phyloP scores from a whole-genome alignment of 2,113 vertebrate genomes.

The Gambusia holbrooki region DNA sequence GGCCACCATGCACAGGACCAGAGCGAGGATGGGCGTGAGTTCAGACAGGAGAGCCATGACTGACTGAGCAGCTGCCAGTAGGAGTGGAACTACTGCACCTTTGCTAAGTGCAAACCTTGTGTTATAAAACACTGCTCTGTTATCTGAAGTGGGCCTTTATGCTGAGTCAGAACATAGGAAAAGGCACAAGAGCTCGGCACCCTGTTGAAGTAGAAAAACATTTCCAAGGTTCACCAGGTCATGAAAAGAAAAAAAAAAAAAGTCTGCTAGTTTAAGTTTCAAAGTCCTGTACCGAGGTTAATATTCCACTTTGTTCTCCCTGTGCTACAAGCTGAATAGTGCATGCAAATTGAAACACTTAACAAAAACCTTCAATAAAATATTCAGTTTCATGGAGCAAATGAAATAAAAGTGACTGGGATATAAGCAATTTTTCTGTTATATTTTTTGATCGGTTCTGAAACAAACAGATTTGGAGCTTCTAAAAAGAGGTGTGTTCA shows the following conservation, averaged over 20 bases:
- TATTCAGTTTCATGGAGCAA: background rate
- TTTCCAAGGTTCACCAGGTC: background rate
- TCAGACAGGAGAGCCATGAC: conserved; percentile 83
- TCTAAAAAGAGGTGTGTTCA: too few species aligned
- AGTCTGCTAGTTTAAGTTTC: background rate
- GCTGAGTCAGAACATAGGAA: conserved; percentile 19
- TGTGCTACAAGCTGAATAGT: background rate
- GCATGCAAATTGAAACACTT: background rate
- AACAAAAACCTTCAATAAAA: background rate
- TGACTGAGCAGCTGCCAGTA: background rate
- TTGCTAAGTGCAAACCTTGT: background rate
- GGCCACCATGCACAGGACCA: conserved; percentile 84
- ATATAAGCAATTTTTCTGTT: background rate
- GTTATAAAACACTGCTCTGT: conserved; percentile 6
- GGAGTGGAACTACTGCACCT: background rate
- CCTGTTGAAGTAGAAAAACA: background rate
- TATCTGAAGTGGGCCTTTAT: background rate
- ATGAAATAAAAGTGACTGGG: background rate
- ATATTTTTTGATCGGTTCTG: too few species aligned
- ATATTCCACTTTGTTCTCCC: conserved; percentile 19
- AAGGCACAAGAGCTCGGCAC: background rate
- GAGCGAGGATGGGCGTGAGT: conserved; percentile 85
- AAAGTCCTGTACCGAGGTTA: conserved; percentile 33
- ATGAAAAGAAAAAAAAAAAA: background rate
- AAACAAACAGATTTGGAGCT: too few species aligned